Base-by-base conservation (phyloP, 2,888 invertebrate genomes). In the Rhagophthalmus giganteus region DNA sequence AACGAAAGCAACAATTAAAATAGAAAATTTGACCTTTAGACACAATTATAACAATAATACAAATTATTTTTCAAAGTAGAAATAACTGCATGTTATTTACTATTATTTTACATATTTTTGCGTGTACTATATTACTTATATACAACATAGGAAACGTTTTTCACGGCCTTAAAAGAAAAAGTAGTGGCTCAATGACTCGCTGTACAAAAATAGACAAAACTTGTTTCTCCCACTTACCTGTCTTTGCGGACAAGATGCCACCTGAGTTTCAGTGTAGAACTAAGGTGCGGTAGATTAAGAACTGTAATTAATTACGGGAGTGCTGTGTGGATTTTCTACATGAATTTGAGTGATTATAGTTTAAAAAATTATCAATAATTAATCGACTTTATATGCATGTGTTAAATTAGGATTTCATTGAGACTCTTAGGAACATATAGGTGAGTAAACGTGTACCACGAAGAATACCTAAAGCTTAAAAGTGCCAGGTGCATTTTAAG, bases 211-310 rank as follows among this genome's bases (percentile, higher is more conserved):
- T 68, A 69, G 69, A 66, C 69, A 66, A 68, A 72, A 71, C 71
- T 68, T 63, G 68, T 70, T 71, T 69, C 68, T 67, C 71, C 70
- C 69, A 69, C 69, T 67, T 67, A 60, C 63, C 62, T 61, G 59
- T 42, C 42, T 47, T 42, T 40, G 54, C 42, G 48, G 56, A 55
- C 58, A 59, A 62, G 63, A 65, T 61, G 56, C 62, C 61, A 65
- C 65, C 65, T 65, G 62, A 62, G 59, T 54, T 53, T 25, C 54
- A 54, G 54, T 54, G 30, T 31, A 45, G 45, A 54, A 39, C 28
- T 49, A 39, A 46, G 44, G 54, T 44, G 45, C 54, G 45, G 42
- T 26, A 38, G 37, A 39, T 39, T 45, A 61, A 63, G 63, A 58
- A 55, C 51, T 54, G 41, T 42, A 55, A 61, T 56, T 33, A 15